Conservation (phyloP, 1,140 invertebrate genomes). For the Nephila pilipes region DNA sequence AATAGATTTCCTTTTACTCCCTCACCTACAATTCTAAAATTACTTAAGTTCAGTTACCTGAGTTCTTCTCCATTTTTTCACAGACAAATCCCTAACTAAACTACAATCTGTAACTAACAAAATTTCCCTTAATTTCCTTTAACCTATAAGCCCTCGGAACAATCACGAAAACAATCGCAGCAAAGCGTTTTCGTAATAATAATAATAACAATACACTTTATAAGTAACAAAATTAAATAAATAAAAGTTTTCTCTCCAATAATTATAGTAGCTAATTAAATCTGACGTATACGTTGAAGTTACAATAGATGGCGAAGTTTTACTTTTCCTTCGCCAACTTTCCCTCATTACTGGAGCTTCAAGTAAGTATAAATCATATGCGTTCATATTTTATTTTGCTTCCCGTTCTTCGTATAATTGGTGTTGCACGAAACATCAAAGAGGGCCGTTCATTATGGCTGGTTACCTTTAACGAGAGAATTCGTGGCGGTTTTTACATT, state of each 20-base stretch:
- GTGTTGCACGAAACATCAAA: slow-evolving; percentile 9
- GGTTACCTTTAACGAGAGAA: slow-evolving; percentile 17
- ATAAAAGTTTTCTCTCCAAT: slow-evolving; percentile 20
- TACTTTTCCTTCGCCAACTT: slow-evolving; percentile 2
- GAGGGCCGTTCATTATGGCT: not conserved
- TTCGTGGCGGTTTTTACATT: not conserved
- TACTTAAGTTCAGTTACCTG: too few relatives aligned
- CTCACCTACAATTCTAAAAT: too few relatives aligned
- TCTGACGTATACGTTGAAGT: not conserved
- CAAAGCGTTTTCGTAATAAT: not conserved
- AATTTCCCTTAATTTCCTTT: too few relatives aligned
- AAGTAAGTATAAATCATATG: slow-evolving; percentile 7
- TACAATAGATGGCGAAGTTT: not conserved
- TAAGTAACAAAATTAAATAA: slow-evolving; percentile 18
- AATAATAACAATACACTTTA: not conserved
- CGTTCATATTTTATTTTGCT: slow-evolving; percentile 21
- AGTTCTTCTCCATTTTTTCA: too few relatives aligned
- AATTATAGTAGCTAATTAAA: slow-evolving; percentile 17
- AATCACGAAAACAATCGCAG: too few relatives aligned
- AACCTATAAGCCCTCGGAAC: too few relatives aligned
- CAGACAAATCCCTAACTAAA: too few relatives aligned
- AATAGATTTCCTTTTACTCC: too few relatives aligned
- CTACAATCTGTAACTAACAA: too few relatives aligned
- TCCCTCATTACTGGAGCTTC: not conserved
- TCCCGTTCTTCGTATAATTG: slow-evolving; percentile 3